phyloP scores from a whole-genome alignment of 2,888 invertebrate genomes.

The Brachyopa scutellaris region DNA sequence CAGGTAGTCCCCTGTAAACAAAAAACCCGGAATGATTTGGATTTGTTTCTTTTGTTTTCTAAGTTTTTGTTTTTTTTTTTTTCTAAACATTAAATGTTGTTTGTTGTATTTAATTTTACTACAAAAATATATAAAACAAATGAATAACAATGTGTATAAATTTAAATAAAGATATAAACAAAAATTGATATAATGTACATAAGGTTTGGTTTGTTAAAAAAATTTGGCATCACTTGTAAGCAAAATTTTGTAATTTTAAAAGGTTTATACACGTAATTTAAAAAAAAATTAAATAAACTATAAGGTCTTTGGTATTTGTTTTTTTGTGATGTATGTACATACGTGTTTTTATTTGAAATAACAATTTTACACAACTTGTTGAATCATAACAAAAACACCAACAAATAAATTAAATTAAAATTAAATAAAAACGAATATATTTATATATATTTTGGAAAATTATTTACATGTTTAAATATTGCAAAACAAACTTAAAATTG shows the following conservation, averaged over 20 bases:
- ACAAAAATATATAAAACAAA: constrained; percentile 28
- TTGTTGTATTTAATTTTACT: constrained; percentile 56
- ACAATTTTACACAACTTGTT: constrained; percentile 21
- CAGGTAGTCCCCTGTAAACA: constrained; percentile 86
- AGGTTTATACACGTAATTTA: not conserved
- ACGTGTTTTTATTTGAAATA: constrained; percentile 20
- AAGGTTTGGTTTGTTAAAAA: too few relatives aligned
- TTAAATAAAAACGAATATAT: not conserved
- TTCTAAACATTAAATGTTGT: constrained; percentile 60
- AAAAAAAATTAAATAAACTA: too few relatives aligned
- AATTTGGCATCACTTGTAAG: too few relatives aligned
- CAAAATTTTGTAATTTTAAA: not conserved
- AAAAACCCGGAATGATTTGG: constrained; percentile 80
- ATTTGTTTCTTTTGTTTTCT: constrained; percentile 75
- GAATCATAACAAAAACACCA: constrained; percentile 33
- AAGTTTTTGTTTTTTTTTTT: constrained; percentile 51
- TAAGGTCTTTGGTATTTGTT: too few relatives aligned
- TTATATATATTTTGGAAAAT: not conserved
- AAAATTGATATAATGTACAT: constrained; percentile 39
- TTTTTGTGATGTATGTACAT: not conserved
- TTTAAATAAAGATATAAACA: constrained; percentile 4
- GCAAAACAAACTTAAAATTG: constrained; percentile 17
- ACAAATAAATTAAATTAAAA: not conserved
- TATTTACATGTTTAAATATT: constrained; percentile 1
- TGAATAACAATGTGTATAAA: not conserved